A percentile compares a stretch with the other conserved stretches of the same genome.
Conservation (phyloP, 2,797 vertebrate species). For the Melanogrammus aeglefinus region DNA sequence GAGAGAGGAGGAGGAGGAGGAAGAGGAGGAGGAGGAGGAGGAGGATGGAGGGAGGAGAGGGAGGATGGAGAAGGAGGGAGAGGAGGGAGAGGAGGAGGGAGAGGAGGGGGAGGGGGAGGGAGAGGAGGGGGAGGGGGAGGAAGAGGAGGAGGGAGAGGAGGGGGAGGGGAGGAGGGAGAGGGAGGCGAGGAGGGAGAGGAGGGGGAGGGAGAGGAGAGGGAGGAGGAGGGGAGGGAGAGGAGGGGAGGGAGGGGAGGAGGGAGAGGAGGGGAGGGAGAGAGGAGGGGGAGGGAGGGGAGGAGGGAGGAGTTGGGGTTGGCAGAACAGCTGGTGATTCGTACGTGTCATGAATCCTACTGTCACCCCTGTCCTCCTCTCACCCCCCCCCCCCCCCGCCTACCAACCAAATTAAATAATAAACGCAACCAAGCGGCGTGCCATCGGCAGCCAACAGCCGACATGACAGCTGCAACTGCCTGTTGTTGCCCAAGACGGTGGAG, state of each 20-base stretch:
- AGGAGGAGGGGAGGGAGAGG: too few species aligned
- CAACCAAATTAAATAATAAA: constrained; percentile 46
- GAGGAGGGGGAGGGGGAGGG: not conserved
- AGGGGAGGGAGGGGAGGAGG: too few species aligned
- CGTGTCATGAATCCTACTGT: constrained; percentile 7
- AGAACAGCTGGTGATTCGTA: not conserved
- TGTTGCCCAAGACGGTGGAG: constrained; percentile 27
- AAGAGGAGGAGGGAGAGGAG: not conserved
- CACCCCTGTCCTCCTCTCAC: not conserved
- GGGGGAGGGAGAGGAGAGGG: too few species aligned
- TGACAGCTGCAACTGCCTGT: constrained; percentile 39
- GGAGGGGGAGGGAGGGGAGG: not conserved
- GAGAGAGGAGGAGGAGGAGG: too few species aligned
- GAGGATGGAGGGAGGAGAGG: too few species aligned
- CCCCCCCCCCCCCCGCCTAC: not conserved
- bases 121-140: not conserved
- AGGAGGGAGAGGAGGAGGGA: too few species aligned
- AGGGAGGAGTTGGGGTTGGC: constrained; percentile 5
- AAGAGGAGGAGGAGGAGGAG: too few species aligned
- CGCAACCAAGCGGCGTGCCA: constrained; percentile 33
- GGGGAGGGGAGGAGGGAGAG: too few species aligned
- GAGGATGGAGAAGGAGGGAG: too few species aligned
- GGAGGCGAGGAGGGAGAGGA: too few species aligned
- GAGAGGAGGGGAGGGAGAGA: not conserved
- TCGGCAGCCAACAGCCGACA: constrained; percentile 24